A percentile compares a stretch with the other conserved stretches of the same genome.
Evolutionary conservation across 2,113 vertebrate genomes (phyloP).

Genomic region (Strigops habroptila): DNA sequence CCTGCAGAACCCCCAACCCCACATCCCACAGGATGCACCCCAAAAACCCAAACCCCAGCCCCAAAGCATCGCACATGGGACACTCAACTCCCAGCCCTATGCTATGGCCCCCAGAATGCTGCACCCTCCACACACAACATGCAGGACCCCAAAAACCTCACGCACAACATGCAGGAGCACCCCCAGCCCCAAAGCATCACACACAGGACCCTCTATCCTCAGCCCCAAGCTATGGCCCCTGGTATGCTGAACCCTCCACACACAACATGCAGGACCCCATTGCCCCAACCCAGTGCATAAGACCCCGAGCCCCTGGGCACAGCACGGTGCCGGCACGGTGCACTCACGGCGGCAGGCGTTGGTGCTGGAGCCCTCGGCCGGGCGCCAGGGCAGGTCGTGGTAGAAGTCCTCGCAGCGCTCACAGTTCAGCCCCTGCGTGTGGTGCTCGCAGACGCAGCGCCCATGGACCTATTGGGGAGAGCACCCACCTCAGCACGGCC

Average conservation of each 20-base stretch:
- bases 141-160: no score
- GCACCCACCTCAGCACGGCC: neutral
- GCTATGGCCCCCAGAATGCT: accelerated
- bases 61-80: neutral
- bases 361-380: constrained; percentile 82
- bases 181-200: no score
- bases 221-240: no score
- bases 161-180: no score
- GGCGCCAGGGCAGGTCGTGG: constrained; percentile 89
- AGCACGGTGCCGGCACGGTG: neutral
- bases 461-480: constrained; percentile 59
- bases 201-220: no score
- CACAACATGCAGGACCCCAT: neutral
- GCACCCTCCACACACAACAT: neutral
- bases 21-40: neutral
- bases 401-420: constrained; percentile 83
- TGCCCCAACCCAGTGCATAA: accelerated
- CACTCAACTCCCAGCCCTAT: neutral
- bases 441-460: constrained; percentile 88
- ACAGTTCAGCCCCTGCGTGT: constrained; percentile 89
- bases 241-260: no score
- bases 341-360: constrained; percentile 87
- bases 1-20: neutral
- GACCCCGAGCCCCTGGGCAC: neutral
- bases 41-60: neutral